Percentiles rank a stretch among this genome's conserved stretches.
Conservation (phyloP, 2,113 vertebrate genomes). For the Brachirus orientalis region DNA sequence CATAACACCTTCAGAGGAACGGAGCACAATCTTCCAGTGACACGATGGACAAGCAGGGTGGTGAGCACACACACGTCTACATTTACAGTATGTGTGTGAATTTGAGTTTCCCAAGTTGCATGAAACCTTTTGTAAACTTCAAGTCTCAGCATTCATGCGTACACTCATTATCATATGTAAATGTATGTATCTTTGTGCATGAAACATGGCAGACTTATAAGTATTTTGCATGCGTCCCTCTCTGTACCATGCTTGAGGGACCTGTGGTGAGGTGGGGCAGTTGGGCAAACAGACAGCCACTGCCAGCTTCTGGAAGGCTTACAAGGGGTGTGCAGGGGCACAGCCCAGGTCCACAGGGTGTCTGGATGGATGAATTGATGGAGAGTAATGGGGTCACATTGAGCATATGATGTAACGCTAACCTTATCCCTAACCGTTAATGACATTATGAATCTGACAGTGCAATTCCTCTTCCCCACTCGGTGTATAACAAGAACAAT, state of each 20-base stretch:
- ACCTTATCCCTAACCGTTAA: slow-evolving; percentile 78
- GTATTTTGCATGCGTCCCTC: slow-evolving; percentile 8
- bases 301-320: slow-evolving; percentile 74
- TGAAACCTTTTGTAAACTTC: neutral
- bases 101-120: neutral
- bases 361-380: slow-evolving; percentile 78
- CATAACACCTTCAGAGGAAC: slow-evolving; percentile 82
- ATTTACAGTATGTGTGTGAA: slow-evolving; percentile 1
- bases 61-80: slow-evolving; percentile 24
- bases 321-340: slow-evolving; percentile 64
- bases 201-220: slow-evolving; percentile 4
- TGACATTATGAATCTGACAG: slow-evolving; percentile 74
- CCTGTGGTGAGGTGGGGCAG: slow-evolving; percentile 46
- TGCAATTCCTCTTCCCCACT: slow-evolving; percentile 62
- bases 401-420: slow-evolving; percentile 77
- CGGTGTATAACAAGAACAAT: slow-evolving; percentile 60
- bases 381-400: slow-evolving; percentile 84
- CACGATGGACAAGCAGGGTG: slow-evolving; percentile 63
- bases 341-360: slow-evolving; percentile 67
- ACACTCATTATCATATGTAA: neutral
- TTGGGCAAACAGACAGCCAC: slow-evolving; percentile 50
- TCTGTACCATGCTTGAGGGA: slow-evolving; percentile 40
- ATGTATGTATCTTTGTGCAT: neutral
- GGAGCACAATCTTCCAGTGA: slow-evolving; percentile 71
- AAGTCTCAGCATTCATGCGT: neutral